Base-by-base conservation (phyloP, 2,888 invertebrate genomes). In the Acronicta leporina region DNA sequence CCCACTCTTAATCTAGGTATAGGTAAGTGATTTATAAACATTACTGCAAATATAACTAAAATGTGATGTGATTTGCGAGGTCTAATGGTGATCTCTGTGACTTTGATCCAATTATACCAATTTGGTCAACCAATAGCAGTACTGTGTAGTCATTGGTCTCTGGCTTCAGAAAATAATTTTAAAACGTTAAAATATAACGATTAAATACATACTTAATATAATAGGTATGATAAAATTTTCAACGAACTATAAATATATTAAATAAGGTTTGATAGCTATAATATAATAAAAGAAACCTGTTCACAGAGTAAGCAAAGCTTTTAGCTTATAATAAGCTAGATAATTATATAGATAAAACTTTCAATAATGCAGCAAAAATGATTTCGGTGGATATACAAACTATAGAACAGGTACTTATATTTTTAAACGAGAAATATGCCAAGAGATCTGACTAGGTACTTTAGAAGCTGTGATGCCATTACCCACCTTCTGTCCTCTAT, bases 401-500 rank as follows among this genome's bases (percentile, higher is more conserved):
- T 16, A 45, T 38, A 7, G 6, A n/a, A n/a, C n/a, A n/a, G n/a
- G n/a, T n/a, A n/a, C n/a, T n/a, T 40, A 9, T 25, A 15, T 10
- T 7, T 0, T 10, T 25, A 16, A 15, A 6, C n/a, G 14, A 14
- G 20, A 50, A 60, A 38, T 38, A 38, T 55, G 53, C 62, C 56
- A 50, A 50, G 58, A 75, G 62, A 70, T 59, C 58, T 1, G 59
- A 58, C 54, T 71, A n/a, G n/a, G n/a, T n/a, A 69, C 61, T 51
- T 7, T 77, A 81, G 49, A 87, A 88, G 88, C 90, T 53, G 79
- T 82, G 79, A 71, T 63, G 85, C 85, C 16, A 60, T 58, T 78
- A 93, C 94, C 92, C 83, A 94, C 94, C 94, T 94, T 82, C 64
- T 77, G 68, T 87, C 87, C 80, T 83, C 84, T 85, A 62, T 92